Percentiles rank a stretch among this genome's conserved stretches.
Conservation (phyloP, 1,140 invertebrate genomes). For the Globodera rostochiensis region DNA sequence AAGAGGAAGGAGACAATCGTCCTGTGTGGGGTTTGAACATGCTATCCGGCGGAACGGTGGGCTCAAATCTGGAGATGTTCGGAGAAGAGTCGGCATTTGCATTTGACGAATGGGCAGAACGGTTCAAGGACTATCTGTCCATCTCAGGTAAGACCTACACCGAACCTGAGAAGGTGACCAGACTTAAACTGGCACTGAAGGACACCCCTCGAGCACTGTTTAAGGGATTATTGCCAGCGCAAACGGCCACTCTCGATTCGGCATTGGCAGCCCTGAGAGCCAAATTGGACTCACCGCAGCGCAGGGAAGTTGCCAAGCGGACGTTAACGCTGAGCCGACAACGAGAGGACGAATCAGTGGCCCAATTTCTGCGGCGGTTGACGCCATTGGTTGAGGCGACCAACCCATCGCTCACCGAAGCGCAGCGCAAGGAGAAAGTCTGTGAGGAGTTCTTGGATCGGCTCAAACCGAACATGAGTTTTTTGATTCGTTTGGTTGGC, state of each 20-base stretch:
- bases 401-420: background rate
- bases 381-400: background rate
- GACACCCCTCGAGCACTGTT: constrained; percentile 1
- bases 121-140: background rate
- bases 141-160: background rate
- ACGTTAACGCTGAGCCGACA: background rate
- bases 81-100: constrained; percentile 1
- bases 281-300: constrained; percentile 8
- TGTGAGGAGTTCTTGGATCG: constrained; percentile 19
- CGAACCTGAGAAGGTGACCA: background rate
- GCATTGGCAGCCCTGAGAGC: background rate
- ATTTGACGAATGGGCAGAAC: constrained; percentile 6
- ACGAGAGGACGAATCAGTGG: background rate
- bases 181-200: background rate
- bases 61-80: too few relatives aligned
- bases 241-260: background rate
- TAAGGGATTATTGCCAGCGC: background rate
- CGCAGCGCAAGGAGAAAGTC: background rate
- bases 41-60: too few relatives aligned
- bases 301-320: background rate
- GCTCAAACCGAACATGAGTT: constrained; percentile 4
- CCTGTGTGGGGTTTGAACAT: too few relatives aligned
- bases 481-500: constrained; percentile 4
- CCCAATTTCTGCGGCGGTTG: background rate
- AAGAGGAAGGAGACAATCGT: too few relatives aligned